A percentile compares a stretch with the other conserved stretches of the same genome.
Evolutionary conservation across 2,888 invertebrate genomes (phyloP).

Genomic region (Ennomos fuscantarius): DNA sequence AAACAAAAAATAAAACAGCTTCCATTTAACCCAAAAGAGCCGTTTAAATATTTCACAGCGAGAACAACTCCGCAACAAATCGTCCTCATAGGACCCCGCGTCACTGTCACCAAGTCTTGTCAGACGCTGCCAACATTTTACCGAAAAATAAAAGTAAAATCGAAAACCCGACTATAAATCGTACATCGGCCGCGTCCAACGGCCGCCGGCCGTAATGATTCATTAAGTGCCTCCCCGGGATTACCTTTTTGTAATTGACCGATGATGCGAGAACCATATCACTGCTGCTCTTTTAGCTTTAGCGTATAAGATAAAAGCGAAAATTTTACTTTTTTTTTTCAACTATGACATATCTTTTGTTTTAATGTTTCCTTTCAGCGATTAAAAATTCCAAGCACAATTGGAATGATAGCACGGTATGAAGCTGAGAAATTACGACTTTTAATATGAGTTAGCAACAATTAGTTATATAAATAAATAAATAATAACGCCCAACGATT

Average conservation of each 20-base stretch:
- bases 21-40: slow-evolving; percentile 31
- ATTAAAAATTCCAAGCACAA: too few relatives aligned
- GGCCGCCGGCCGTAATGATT: slow-evolving; percentile 79
- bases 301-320: slow-evolving; percentile 45
- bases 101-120: slow-evolving; percentile 40
- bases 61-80: slow-evolving; percentile 40
- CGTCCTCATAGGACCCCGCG: slow-evolving; percentile 35
- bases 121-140: slow-evolving; percentile 42
- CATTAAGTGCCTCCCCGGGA: slow-evolving; percentile 84
- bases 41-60: slow-evolving; percentile 36
- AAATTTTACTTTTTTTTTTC: slow-evolving; percentile 3
- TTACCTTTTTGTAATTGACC: slow-evolving; percentile 85
- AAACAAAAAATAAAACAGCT: slow-evolving; percentile 9
- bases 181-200: slow-evolving; percentile 64
- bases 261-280: slow-evolving; percentile 81
- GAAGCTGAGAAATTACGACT: slow-evolving; percentile 1
- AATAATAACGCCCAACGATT: too few relatives aligned
- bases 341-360: too few relatives aligned
- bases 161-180: slow-evolving; percentile 68
- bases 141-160: slow-evolving; percentile 49
- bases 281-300: slow-evolving; percentile 71
- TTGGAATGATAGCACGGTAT: too few relatives aligned
- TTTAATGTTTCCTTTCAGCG: too few relatives aligned
- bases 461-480: too few relatives aligned
- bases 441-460: background rate